Evolutionary conservation across 2,888 invertebrate species (phyloP).

Genomic region (Drosophila picticornis): DNA sequence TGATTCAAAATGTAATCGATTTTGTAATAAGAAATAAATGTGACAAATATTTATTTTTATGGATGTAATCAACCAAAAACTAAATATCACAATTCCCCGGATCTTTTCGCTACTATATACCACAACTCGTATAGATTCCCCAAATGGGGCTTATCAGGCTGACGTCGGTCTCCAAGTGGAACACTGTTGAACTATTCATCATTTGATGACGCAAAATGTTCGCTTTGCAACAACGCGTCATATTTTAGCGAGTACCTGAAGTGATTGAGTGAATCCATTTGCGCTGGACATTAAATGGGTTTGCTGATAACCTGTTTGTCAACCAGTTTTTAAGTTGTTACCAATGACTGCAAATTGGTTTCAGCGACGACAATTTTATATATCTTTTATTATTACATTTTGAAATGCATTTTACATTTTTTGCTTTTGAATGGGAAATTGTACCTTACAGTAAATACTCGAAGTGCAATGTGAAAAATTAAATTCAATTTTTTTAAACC

Average conservation of each 20-base stretch:
- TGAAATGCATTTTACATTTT: background rate
- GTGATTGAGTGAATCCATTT: background rate
- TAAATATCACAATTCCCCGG: background rate
- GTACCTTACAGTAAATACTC: constrained; percentile 2
- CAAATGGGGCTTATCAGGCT: background rate
- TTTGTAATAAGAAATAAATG: background rate
- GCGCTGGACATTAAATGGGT: constrained; percentile 7
- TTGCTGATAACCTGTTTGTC: constrained; percentile 37
- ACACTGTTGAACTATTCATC: constrained; percentile 5
- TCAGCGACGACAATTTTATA: constrained; percentile 1
- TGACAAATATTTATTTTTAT: constrained; percentile 1
- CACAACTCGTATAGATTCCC: background rate
- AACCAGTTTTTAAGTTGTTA: constrained; percentile 30
- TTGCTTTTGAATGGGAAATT: background rate
- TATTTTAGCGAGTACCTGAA: constrained; percentile 9
- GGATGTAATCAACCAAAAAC: background rate
- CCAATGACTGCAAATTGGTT: constrained; percentile 7
- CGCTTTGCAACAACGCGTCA: constrained; percentile 4
- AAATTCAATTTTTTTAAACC: background rate
- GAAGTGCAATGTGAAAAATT: background rate
- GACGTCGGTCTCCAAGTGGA: constrained; percentile 7
- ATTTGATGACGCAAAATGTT: constrained; percentile 47
- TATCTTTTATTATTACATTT: background rate
- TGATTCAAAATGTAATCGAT: background rate
- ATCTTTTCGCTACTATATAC: background rate